These are phyloP conservation scores for Phymastichus coffea DNA, from an alignment of 1,140 invertebrate species.

Conservation along the genomic window DNA sequence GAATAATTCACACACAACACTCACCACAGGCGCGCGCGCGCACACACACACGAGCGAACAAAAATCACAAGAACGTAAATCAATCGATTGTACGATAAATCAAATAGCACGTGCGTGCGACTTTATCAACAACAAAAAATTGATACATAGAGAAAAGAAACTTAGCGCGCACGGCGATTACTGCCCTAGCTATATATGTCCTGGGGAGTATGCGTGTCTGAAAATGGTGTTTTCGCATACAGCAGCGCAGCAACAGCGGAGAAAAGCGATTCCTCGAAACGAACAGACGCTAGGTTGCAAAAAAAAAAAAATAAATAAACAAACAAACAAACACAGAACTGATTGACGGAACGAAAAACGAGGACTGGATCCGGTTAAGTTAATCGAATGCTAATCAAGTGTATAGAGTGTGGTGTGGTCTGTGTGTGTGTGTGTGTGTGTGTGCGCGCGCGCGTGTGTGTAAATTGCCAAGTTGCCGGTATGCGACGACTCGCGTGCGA, in stretches of 20 bases:
- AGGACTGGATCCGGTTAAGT: constrained; percentile 25
- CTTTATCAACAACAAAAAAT: neutral
- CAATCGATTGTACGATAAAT: neutral
- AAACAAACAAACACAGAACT: neutral
- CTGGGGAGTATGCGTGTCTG: neutral
- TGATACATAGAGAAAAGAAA: no score
- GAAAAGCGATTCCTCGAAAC: constrained; percentile 6
- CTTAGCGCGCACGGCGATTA: neutral
- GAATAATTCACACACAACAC: no score
- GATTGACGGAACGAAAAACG: constrained; percentile 10
- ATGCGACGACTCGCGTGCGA: neutral
- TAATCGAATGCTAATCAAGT: constrained; percentile 41
- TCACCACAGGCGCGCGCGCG: no score
- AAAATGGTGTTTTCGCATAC: constrained; percentile 9
- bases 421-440: no score
- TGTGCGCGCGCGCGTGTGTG: constrained; percentile 15
- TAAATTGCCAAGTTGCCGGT: neutral
- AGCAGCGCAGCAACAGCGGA: no score
- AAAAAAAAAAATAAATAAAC: no score
- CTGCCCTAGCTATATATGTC: no score
- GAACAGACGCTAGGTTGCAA: no score
- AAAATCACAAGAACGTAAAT: neutral
- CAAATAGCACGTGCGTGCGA: neutral
- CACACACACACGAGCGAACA: no score
- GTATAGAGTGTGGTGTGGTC: no score